A percentile compares a stretch with the other conserved stretches of the same genome.
phyloP scores from a whole-genome alignment of 2,797 vertebrate species.

The Hippocampus kuda region DNA sequence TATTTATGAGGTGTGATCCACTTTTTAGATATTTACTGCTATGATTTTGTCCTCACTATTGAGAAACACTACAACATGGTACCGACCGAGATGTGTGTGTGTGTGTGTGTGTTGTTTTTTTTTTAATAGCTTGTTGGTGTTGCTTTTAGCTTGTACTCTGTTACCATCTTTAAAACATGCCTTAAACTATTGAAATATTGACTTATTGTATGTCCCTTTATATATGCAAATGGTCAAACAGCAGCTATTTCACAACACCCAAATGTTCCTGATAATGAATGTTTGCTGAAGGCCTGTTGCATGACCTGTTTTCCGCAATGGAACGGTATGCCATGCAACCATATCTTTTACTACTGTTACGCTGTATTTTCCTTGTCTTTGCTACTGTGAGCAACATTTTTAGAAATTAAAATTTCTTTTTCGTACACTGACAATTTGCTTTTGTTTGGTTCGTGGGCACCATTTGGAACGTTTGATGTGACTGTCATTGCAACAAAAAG shows the following conservation, averaged over 20 bases:
- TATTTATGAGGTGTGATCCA: slow-evolving; percentile 1
- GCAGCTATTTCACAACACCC: slow-evolving; percentile 9
- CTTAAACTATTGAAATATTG: slow-evolving; percentile 27
- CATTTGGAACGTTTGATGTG: neutral
- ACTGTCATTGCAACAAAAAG: neutral
- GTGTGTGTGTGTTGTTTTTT: neutral
- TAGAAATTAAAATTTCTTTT: slow-evolving; percentile 36
- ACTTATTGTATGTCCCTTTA: slow-evolving; percentile 12
- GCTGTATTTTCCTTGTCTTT: slow-evolving; percentile 29
- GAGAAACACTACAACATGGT: neutral
- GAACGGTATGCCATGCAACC: slow-evolving; percentile 36
- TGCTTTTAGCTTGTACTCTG: slow-evolving; percentile 18
- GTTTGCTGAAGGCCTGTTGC: slow-evolving; percentile 8
- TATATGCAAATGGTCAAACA: slow-evolving; percentile 11
- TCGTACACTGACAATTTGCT: slow-evolving; percentile 15
- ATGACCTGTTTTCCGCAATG: slow-evolving; percentile 30
- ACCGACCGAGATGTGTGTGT: neutral
- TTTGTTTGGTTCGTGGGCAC: slow-evolving; percentile 6
- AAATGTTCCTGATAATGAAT: slow-evolving; percentile 16
- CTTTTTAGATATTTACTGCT: neutral
- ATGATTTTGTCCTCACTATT: neutral
- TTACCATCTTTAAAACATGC: slow-evolving; percentile 24
- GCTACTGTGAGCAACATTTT: slow-evolving; percentile 30
- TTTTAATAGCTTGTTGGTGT: neutral
- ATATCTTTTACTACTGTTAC: slow-evolving; percentile 32